Evolutionary conservation across 2,888 invertebrate genomes (phyloP), one percentile per base, ranked within the genome.

Genomic region (Elaeidobius kamerunicus): DNA sequence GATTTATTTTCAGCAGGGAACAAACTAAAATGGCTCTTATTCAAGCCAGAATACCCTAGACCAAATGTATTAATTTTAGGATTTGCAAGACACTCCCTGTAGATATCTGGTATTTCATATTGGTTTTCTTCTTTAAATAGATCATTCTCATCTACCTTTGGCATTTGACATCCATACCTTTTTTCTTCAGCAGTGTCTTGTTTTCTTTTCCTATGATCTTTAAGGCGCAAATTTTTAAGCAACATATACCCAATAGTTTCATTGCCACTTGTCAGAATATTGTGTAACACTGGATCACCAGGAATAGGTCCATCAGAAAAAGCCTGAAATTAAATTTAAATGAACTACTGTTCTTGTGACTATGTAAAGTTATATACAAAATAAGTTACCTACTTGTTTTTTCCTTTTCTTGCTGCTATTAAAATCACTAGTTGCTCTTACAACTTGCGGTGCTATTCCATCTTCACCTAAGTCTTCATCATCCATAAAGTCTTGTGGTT

Each of bases 401-500:
- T 58, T 58, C 61, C 74, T 79, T 56, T 78, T 78, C 59, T 73
- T 67, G 58, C 63, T 72, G 63, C 64, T 69, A 18, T 79, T 78
- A 70, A 90, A 98, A 60, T 91, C 87, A 11, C 81, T 81, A 1
- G 86, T 88, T 0, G 94, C 86, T 64, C 86, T 82, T 55, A 98
- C 78, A 1, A 83, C 82, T 58, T 88, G 85, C 0, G 96, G 96
- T 0, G 98, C 96, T 62, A 99, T 95, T 14, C 98, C 99, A 75
- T 90, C 91, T 69, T 94, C 91, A 2, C 91, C 85, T 17, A 91
- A 79, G 72, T 99, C 98, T 72, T 99, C 99, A 9, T 92, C 91
- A 71, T 99, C 99, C 99, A 99, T 99, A 67, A 90, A 99, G 75
- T 98, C 96, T 71, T 93, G 88, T 0, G 95, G 90, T 59, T 78